These are phyloP conservation scores for Brienomyrus brachyistius DNA, from an alignment of 2,113 vertebrate genomes.

Conservation along the genomic window DNA sequence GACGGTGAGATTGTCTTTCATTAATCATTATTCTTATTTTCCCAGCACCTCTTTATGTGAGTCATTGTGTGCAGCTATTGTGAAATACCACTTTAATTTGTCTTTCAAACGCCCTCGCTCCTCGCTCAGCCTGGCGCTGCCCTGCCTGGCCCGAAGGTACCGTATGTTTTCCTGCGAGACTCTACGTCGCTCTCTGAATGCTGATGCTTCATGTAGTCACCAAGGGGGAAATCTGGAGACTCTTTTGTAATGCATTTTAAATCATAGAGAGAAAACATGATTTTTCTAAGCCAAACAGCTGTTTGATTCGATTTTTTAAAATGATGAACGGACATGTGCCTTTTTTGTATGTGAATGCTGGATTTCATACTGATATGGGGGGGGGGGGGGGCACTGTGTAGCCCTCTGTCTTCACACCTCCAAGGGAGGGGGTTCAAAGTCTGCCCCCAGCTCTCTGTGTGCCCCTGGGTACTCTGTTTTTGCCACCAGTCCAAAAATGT, in stretches of 20 bases:
- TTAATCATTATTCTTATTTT: slow-evolving; percentile 13
- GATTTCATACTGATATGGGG: neutral
- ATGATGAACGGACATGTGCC: neutral
- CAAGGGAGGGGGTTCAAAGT: neutral
- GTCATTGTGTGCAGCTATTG: slow-evolving; percentile 10
- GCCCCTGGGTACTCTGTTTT: neutral
- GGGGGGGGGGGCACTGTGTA: neutral
- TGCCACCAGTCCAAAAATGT: neutral
- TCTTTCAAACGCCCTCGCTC: slow-evolving; percentile 20
- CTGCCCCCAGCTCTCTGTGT: neutral
- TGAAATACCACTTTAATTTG: slow-evolving; percentile 28
- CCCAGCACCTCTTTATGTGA: neutral
- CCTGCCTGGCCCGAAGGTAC: slow-evolving; percentile 4
- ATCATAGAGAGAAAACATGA: neutral
- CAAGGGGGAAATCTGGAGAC: neutral
- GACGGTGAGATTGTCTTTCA: slow-evolving; percentile 7
- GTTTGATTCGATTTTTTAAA: neutral
- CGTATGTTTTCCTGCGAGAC: slow-evolving; percentile 24
- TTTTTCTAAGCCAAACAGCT: slow-evolving; percentile 2
- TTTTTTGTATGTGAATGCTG: neutral
- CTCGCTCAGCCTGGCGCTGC: slow-evolving; percentile 1
- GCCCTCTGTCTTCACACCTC: neutral
- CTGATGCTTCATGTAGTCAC: slow-evolving; percentile 15
- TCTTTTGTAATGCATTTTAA: neutral
- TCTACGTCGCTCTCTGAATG: slow-evolving; percentile 17